Conservation (phyloP, 1,140 invertebrate genomes). For the Drosophila kikkawai region DNA sequence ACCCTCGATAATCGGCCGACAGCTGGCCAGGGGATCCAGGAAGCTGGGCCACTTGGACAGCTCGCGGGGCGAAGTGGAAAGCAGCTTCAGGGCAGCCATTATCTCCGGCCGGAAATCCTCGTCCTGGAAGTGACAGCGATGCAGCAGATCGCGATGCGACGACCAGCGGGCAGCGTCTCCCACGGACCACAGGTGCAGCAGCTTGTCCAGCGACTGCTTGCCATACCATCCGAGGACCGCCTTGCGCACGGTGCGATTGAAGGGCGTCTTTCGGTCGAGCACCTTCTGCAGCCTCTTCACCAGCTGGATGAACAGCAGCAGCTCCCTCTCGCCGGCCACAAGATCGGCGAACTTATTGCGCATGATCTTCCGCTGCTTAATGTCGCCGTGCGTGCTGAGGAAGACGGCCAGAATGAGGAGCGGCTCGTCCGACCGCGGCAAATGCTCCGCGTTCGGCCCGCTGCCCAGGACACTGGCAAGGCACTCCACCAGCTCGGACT, state of each 20-base stretch:
- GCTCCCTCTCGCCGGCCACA: conserved; percentile 53
- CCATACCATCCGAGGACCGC: conserved; percentile 71
- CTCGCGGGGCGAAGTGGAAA: conserved; percentile 25
- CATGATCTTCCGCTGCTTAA: conserved; percentile 46
- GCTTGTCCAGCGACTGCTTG: conserved; percentile 39
- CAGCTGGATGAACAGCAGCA: conserved; percentile 68
- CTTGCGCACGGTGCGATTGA: conserved; percentile 69
- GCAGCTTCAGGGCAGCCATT: conserved; percentile 44
- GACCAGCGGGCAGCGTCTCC: conserved; percentile 23
- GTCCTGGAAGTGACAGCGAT: conserved; percentile 57
- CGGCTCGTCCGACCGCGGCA: conserved; percentile 70
- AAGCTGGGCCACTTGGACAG: conserved; percentile 46
- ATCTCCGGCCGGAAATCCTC: conserved; percentile 27
- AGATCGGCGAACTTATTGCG: conserved; percentile 46
- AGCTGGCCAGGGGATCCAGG: conserved; percentile 29
- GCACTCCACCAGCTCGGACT: conserved; percentile 39
- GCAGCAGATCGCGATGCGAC: conserved; percentile 57
- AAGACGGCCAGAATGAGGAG: conserved; percentile 69
- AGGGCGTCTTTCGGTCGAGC: conserved; percentile 35
- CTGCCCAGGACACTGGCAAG: conserved; percentile 26
- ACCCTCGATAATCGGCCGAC: conserved; percentile 37
- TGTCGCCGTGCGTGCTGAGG: conserved; percentile 44
- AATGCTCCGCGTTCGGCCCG: conserved; percentile 16
- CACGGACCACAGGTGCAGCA: conserved; percentile 63
- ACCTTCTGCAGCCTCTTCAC: conserved; percentile 54